A percentile compares a stretch with the other conserved stretches of the same genome.
Evolutionary conservation across 2,113 vertebrate genomes (phyloP).

Genomic region (Sylvietta virens): DNA sequence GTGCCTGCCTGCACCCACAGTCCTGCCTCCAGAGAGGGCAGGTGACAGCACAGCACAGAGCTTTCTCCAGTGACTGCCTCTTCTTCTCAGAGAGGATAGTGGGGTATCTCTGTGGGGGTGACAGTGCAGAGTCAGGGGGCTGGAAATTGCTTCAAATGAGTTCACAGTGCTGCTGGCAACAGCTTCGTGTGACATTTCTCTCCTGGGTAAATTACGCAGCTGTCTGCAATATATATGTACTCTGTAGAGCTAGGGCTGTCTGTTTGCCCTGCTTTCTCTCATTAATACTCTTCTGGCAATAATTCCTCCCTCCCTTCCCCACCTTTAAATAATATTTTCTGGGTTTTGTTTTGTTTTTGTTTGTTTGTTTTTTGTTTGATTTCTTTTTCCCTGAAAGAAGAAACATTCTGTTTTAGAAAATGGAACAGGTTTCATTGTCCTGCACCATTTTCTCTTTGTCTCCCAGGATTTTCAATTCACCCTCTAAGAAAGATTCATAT

Average conservation of each 20-base stretch:
- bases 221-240: neutral
- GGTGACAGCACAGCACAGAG: fast-evolving
- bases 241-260: neutral
- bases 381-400: neutral
- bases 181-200: neutral
- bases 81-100: neutral
- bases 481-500: neutral
- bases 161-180: neutral
- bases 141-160: neutral
- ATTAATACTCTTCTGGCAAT: neutral
- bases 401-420: neutral
- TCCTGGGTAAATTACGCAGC: neutral
- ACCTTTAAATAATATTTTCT: neutral
- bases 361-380: too few species aligned
- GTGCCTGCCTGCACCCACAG: neutral
- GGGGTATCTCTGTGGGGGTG: neutral
- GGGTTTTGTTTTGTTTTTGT: neutral
- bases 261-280: neutral
- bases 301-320: neutral
- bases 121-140: neutral
- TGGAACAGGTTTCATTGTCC: neutral
- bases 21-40: neutral
- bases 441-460: neutral
- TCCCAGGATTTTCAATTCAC: neutral
- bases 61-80: neutral